Percentiles rank a stretch among this genome's conserved stretches.
These are phyloP conservation scores for Andrena marginata DNA, from an alignment of 2,888 invertebrate genomes.

Conservation along the genomic window DNA sequence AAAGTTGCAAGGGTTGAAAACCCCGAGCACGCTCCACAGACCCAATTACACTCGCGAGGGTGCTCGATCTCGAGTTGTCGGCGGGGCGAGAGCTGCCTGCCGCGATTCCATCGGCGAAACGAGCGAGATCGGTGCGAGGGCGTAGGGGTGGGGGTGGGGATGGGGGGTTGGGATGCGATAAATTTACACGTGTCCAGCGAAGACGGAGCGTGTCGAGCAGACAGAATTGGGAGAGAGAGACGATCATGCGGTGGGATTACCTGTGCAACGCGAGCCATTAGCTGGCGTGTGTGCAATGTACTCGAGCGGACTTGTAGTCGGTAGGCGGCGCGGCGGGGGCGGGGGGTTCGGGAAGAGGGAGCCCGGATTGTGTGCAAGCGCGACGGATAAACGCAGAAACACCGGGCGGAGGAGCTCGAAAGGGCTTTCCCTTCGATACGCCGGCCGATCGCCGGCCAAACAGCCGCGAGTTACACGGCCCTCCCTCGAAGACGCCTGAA, in stretches of 20 bases:
- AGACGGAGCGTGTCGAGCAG: conserved; percentile 64
- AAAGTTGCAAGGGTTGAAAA: neutral
- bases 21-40: neutral
- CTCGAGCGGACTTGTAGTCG: conserved; percentile 75
- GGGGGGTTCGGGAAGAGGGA: conserved; percentile 14
- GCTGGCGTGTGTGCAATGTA: conserved; percentile 76
- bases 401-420: conserved; percentile 40
- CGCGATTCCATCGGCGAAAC: conserved; percentile 19
- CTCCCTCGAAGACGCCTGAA: conserved; percentile 47
- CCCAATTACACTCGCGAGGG: neutral
- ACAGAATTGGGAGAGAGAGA: conserved; percentile 53
- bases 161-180: conserved; percentile 47
- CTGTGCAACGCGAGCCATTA: conserved; percentile 75
- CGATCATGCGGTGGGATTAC: conserved; percentile 73
- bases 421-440: conserved; percentile 38
- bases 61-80: neutral
- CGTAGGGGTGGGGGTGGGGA: conserved; percentile 18
- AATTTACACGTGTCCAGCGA: conserved; percentile 71
- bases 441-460: conserved; percentile 42
- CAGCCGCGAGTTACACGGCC: conserved; percentile 47
- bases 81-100: neutral
- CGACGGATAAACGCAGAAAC: conserved; percentile 55
- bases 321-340: conserved; percentile 30
- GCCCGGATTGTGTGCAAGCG: conserved; percentile 40
- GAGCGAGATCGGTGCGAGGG: neutral